Conservation (phyloP, 2,797 vertebrate genomes). For the Hylomyscus alleni region DNA sequence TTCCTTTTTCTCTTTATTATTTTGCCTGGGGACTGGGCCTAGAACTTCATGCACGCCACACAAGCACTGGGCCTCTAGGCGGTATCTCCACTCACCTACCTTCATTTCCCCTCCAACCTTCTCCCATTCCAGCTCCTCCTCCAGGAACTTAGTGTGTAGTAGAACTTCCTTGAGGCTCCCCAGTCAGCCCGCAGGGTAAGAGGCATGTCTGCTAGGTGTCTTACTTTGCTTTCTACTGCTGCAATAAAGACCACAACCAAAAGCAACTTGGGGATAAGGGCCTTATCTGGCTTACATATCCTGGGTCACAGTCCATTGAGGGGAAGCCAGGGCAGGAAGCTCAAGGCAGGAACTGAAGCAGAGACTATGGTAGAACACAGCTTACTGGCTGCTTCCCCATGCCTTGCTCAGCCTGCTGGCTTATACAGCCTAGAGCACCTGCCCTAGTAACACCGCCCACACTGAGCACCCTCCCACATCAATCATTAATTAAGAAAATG, state of each 20-base stretch:
- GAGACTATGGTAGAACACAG: background rate
- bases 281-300: background rate
- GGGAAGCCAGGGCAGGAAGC: background rate
- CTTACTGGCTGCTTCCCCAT: background rate
- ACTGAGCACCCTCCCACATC: background rate
- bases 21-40: background rate
- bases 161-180: background rate
- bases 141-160: background rate
- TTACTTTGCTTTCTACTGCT: too few species aligned
- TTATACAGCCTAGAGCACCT: background rate
- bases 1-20: background rate
- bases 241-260: background rate
- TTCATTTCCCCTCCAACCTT: background rate
- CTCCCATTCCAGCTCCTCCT: background rate
- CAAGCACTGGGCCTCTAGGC: background rate
- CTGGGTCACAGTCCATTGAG: background rate
- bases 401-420: background rate
- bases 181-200: background rate
- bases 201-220: background rate
- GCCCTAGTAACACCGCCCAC: background rate
- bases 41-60: too few species aligned
- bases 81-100: background rate
- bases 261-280: background rate
- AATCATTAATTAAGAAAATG: background rate
- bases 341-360: background rate